Conservation (phyloP, 2,797 vertebrate species). For the Glyptemys insculpta region DNA sequence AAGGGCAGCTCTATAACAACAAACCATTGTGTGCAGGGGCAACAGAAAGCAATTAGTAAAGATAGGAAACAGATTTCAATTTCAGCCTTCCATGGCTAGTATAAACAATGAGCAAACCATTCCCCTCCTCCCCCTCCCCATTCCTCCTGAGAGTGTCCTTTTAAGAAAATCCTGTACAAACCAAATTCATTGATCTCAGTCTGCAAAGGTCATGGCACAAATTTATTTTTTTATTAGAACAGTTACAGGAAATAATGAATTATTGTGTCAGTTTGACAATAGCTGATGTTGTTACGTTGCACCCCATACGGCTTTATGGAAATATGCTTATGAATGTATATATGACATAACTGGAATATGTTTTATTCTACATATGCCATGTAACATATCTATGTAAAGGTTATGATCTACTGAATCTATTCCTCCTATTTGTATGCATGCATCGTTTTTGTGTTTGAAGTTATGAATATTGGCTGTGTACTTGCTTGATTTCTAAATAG, state of each 20-base stretch:
- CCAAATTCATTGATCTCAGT: not conserved
- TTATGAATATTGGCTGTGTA: too few species aligned
- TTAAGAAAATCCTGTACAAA: accelerated
- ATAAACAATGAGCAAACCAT: not conserved
- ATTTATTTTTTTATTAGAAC: not conserved
- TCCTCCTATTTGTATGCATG: too few species aligned
- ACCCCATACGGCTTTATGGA: too few species aligned
- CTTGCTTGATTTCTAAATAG: too few species aligned
- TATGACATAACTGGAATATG: too few species aligned
- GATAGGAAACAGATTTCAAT: not conserved
- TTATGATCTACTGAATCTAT: too few species aligned
- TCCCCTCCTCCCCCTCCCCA: not conserved
- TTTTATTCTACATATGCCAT: too few species aligned
- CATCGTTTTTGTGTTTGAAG: too few species aligned
- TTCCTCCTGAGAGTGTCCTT: not conserved
- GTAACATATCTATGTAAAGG: too few species aligned
- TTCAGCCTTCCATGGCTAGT: accelerated
- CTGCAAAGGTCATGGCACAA: not conserved
- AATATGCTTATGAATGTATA: too few species aligned
- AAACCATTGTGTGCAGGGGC: accelerated
- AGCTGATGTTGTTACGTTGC: not conserved
- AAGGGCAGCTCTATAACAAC: not conserved
- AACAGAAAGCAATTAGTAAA: not conserved
- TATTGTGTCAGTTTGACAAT: not conserved
- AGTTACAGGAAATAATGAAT: not conserved